Evolutionary conservation across 1,140 invertebrate genomes (phyloP), one percentile per base, ranked within the genome.

Genomic region (Nixonia krombeini): DNA sequence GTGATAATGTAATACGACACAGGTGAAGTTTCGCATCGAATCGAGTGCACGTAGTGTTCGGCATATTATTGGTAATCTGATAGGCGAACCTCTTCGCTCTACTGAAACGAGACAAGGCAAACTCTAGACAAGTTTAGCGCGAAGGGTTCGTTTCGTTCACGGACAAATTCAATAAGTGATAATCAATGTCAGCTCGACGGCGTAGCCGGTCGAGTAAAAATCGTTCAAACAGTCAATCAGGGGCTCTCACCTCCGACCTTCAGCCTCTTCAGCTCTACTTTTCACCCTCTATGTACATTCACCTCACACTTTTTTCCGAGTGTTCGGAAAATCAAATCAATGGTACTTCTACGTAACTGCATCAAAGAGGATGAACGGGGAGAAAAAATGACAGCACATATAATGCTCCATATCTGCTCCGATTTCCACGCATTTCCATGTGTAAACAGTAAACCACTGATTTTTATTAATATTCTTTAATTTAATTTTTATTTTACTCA

Each of bases 161-260:
- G 45, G 29, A 72, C 79, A 82, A 84, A 84, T 82, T 80, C 79
- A 82, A 84, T 84, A 82, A 84, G 76, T 70, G 74, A 82, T 84
- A 82, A 84, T 84, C 82, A 84, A 84, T 84, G 80, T 75, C 73
- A 82, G 72, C 64, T 74, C 63, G 71, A 70, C 68, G 53, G 67
- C 55, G 64, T 75, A 75, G 70, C 52, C 68, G 72, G 62, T 62
- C 70, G 76, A 79, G 79, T 80, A 80, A 80, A 82, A 83, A 82
- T 83, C 80, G 80, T 81, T 83, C 81, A 83, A 84, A 84, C 81
- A 84, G 82, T 84, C 79, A 84, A 84, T 82, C 81, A 83, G 78
- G 80, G 77, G 69, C 71, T 73, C 55, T 68, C 72, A 72, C 72
- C 70, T 75, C 69, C 55, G 58, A 55, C 70, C 70, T 72, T 53